Evolutionary conservation across 2,113 vertebrate genomes (phyloP).

Genomic region (human): DNA sequence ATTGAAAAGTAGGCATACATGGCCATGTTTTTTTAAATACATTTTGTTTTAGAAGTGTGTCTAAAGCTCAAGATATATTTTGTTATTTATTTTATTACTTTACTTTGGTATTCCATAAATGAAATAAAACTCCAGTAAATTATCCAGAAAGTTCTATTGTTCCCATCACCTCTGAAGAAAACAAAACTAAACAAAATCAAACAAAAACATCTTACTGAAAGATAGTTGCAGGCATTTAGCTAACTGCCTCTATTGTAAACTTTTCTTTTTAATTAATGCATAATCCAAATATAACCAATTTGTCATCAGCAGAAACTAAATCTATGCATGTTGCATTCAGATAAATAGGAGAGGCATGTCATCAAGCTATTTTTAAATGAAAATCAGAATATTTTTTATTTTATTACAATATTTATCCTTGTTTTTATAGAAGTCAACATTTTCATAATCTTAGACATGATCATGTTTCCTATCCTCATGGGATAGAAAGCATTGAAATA

Average conservation of each 20-base stretch:
- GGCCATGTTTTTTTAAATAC: background rate
- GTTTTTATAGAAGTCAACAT: conserved; percentile 25
- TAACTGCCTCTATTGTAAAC: background rate
- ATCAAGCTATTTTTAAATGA: background rate
- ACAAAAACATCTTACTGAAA: background rate
- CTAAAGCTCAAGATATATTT: background rate
- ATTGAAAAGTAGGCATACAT: background rate
- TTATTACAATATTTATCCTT: background rate
- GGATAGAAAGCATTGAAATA: background rate
- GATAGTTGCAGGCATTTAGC: background rate
- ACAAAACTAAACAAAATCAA: background rate
- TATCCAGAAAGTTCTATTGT: background rate
- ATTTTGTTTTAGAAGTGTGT: conserved; percentile 8
- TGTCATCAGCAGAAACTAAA: conserved; percentile 21
- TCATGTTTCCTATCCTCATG: background rate
- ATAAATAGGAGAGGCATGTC: background rate
- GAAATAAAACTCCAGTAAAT: conserved; percentile 6
- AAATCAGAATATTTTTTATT: background rate
- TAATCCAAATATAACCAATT: background rate
- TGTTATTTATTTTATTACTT: background rate
- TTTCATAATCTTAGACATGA: background rate
- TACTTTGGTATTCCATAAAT: background rate
- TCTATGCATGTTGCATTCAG: background rate
- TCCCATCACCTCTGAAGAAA: background rate
- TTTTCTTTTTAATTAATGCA: background rate